Conservation (phyloP, 2,888 invertebrate species). For the Globia sparganii region DNA sequence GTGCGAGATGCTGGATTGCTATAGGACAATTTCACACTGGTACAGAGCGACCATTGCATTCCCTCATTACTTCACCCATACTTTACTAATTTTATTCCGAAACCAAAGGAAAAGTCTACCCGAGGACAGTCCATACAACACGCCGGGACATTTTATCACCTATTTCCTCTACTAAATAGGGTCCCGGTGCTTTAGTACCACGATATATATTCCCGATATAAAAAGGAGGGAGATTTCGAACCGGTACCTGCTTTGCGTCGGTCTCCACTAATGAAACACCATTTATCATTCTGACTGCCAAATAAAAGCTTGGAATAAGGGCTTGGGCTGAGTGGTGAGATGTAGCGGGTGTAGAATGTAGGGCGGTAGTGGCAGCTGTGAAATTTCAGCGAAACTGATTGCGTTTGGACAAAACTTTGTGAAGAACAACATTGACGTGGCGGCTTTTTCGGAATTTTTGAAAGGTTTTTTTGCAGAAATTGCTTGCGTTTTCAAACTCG, state of each 20-base stretch:
- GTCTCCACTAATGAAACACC: constrained; percentile 85
- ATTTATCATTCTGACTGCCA: constrained; percentile 87
- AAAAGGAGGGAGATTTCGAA: constrained; percentile 79
- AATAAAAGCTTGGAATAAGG: constrained; percentile 81
- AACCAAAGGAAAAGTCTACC: constrained; percentile 10
- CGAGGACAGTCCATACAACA: constrained; percentile 40
- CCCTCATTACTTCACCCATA: constrained; percentile 21
- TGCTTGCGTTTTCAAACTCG: not conserved
- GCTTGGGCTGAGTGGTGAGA: constrained; percentile 33
- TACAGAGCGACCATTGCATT: not conserved
- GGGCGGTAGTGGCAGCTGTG: not conserved
- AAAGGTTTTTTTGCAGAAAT: not conserved
- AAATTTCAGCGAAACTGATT: too few relatives aligned
- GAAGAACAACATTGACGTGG: not conserved
- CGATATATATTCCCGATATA: constrained; percentile 72
- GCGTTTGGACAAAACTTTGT: not conserved
- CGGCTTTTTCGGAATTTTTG: not conserved
- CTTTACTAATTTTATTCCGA: constrained; percentile 12
- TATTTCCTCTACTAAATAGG: constrained; percentile 54
- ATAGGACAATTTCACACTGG: not conserved
- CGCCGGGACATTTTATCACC: constrained; percentile 46
- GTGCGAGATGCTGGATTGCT: too few relatives aligned
- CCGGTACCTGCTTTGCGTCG: constrained; percentile 75
- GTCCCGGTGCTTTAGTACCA: constrained; percentile 45
- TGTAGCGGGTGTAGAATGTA: constrained; percentile 24